phyloP scores from a whole-genome alignment of 2,888 invertebrate genomes.

The Calameuta filiformis region DNA sequence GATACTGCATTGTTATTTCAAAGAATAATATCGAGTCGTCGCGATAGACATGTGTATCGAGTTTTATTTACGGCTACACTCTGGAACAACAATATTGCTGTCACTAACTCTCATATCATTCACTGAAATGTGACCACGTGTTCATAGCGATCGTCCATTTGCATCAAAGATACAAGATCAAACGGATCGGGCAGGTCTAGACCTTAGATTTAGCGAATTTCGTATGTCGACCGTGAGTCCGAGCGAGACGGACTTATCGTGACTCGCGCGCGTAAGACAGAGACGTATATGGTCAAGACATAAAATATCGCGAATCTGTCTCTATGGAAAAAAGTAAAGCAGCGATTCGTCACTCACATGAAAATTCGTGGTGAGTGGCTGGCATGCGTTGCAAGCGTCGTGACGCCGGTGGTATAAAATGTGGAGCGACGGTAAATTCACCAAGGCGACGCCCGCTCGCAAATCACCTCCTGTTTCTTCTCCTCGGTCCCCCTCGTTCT shows the following conservation, averaged over 20 bases:
- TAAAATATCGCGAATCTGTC: not conserved
- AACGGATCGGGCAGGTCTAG: not conserved
- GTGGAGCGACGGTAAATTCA: not conserved
- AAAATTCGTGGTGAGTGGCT: not conserved
- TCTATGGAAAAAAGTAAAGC: not conserved
- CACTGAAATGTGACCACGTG: not conserved
- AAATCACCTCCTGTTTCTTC: not conserved
- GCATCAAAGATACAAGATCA: not conserved
- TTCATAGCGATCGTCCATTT: not conserved
- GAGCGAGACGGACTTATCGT: not conserved
- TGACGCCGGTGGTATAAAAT: not conserved
- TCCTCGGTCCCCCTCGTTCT: not conserved
- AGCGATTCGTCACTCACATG: not conserved
- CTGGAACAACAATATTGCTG: not conserved
- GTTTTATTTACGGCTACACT: not conserved
- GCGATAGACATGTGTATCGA: not conserved
- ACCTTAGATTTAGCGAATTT: not conserved
- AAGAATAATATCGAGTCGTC: too few species aligned
- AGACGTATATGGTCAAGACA: not conserved
- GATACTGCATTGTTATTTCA: too few species aligned
- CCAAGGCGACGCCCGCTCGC: not conserved
- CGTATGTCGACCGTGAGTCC: not conserved
- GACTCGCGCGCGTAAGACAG: not conserved
- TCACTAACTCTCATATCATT: not conserved
- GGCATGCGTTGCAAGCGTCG: not conserved